A percentile compares a stretch with the other conserved stretches of the same genome.
These are phyloP conservation scores for Clupea harengus DNA, from an alignment of 2,113 vertebrate genomes.

Conservation along the genomic window DNA sequence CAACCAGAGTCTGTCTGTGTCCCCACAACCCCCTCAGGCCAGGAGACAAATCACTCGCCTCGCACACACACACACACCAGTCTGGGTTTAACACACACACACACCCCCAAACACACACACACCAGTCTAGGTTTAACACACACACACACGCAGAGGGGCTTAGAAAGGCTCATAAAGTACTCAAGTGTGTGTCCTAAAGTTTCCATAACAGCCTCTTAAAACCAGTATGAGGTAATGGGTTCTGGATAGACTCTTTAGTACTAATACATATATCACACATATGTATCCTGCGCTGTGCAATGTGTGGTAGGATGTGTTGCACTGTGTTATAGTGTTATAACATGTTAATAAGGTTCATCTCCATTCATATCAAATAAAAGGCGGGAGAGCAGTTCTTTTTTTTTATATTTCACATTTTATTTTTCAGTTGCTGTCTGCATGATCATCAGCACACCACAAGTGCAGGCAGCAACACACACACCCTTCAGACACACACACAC, in stretches of 20 bases:
- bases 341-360: background rate
- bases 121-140: background rate
- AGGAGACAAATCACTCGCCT: background rate
- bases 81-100: background rate
- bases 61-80: background rate
- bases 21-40: too few species aligned
- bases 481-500: conserved; percentile 39
- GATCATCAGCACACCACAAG: conserved; percentile 51
- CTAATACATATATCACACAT: background rate
- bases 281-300: too few species aligned
- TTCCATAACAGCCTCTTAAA: background rate
- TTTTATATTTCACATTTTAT: conserved; percentile 67
- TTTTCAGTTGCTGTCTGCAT: conserved; percentile 57
- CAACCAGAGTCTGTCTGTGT: background rate
- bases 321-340: background rate
- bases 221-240: background rate
- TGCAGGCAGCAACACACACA: conserved; percentile 43
- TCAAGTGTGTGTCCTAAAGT: background rate
- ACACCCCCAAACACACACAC: too few species aligned
- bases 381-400: background rate
- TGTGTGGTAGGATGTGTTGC: too few species aligned
- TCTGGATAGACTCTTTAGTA: background rate
- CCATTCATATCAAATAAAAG: background rate
- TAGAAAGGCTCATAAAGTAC: background rate
- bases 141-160: background rate